Evolutionary conservation across 2,113 vertebrate species (phyloP), one percentile per base, ranked within the genome.

Genomic region (Ameiurus melas): DNA sequence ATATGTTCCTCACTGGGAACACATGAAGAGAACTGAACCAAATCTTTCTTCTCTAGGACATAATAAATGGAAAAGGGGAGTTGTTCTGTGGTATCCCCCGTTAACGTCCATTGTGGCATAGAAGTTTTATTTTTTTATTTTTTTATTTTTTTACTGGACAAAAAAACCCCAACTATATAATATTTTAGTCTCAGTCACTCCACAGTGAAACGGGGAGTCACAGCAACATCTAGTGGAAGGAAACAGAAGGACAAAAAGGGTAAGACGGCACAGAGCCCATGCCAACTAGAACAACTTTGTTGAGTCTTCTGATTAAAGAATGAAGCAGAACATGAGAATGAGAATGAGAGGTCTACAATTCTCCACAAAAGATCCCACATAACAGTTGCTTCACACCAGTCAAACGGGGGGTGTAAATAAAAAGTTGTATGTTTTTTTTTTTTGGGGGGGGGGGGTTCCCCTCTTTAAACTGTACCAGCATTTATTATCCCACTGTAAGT

Each of bases 211-310:
- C 30, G 33, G 87, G 87, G 91, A 91, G 77, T 77, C 87, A 89
- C 87, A 93, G 92, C 66, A 90, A 71, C 92, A 91, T 70, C 91
- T 92, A 90, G 88, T 91, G 91, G 91, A 51, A 14, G 79, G 68
- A 87, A 43, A 6, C 5, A 43, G 60, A 85, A 89, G 53, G 30
- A 33, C 30, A 53, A 2, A 25, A 16, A 47, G 6, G 13, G 22
- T 62, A 68, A 62, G n/a, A 60, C 25, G 17, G 22, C 79, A 47
- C 27, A 33, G 13, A 68, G 70, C 84, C 30, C 10, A 9, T 90
- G 66, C 66, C 58, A 47, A 77, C 51, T 58, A 25, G 25, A 78
- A 43, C 58, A 83, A 75, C 57, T 84, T 88, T 53, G 71, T 77
- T 27, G 9, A 81, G 58, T 85, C 36, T 10, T 73, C 10, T 85